Conservation (phyloP, 2,113 vertebrate species). For the Tragelaphus imberbis region DNA sequence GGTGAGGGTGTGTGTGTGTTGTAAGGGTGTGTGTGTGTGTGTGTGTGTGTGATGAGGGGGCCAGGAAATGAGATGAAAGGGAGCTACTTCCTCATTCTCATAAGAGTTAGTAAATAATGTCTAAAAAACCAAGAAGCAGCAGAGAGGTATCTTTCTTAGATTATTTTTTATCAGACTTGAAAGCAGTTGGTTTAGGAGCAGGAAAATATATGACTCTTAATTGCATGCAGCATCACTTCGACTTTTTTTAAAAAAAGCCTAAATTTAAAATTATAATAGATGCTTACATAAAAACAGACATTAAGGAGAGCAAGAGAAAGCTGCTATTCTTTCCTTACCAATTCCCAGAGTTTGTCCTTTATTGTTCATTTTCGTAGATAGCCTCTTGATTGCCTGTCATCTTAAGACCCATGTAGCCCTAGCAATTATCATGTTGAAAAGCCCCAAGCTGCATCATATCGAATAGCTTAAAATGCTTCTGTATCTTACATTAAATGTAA, state of each 20-base stretch:
- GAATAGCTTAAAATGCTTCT: background rate
- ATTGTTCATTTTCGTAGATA: background rate
- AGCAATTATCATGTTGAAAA: background rate
- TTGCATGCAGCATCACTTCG: background rate
- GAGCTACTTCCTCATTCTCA: background rate
- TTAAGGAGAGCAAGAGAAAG: background rate
- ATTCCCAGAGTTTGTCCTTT: background rate
- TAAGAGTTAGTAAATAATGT: background rate
- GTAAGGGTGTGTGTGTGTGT: background rate
- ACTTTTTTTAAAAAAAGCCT: background rate
- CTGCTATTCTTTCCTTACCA: background rate
- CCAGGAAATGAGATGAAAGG: background rate
- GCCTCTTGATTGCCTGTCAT: background rate
- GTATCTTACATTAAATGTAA: background rate
- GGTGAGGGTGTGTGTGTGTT: background rate
- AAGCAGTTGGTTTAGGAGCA: background rate
- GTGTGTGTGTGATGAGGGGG: background rate
- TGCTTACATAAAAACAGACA: background rate
- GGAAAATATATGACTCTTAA: background rate
- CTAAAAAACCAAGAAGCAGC: background rate
- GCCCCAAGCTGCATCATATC: background rate
- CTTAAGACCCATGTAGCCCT: background rate
- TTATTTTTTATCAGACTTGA: background rate
- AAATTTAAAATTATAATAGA: constrained; percentile 14
- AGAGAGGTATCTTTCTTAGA: background rate